phyloP scores from a whole-genome alignment of 2,888 invertebrate species.

The Epinotia bilunana region DNA sequence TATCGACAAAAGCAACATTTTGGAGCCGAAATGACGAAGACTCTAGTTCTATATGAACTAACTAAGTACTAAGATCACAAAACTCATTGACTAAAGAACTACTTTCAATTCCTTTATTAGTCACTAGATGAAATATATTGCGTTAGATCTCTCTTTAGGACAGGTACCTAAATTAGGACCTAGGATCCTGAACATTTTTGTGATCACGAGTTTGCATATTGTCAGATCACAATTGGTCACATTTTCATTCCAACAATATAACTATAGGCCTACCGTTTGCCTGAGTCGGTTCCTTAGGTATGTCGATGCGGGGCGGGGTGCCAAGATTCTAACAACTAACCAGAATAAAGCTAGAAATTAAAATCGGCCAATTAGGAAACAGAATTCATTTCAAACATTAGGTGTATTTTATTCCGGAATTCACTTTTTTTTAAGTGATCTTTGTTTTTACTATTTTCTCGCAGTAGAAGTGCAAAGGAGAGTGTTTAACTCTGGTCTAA shows the following conservation, averaged over 20 bases:
- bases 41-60: constrained; percentile 56
- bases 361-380: too few relatives aligned
- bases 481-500: too few relatives aligned
- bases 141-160: constrained; percentile 38
- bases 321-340: too few relatives aligned
- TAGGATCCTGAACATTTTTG: constrained; percentile 33
- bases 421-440: too few relatives aligned
- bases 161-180: constrained; percentile 33
- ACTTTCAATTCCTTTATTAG: constrained; percentile 75
- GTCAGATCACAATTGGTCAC: constrained; percentile 22
- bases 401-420: too few relatives aligned
- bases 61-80: constrained; percentile 73
- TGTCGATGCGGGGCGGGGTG: too few relatives aligned
- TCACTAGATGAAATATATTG: constrained; percentile 54
- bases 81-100: constrained; percentile 75
- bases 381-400: too few relatives aligned
- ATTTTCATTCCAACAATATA: constrained; percentile 6
- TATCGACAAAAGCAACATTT: constrained; percentile 4
- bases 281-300: too few relatives aligned
- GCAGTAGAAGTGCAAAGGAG: too few relatives aligned
- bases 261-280: neutral
- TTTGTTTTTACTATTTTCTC: too few relatives aligned
- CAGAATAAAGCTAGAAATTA: too few relatives aligned
- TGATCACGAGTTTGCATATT: constrained; percentile 23
- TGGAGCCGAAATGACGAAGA: constrained; percentile 46